Evolutionary conservation across 1,140 invertebrate genomes (phyloP).

Genomic region (Tetramorium simillimum): DNA sequence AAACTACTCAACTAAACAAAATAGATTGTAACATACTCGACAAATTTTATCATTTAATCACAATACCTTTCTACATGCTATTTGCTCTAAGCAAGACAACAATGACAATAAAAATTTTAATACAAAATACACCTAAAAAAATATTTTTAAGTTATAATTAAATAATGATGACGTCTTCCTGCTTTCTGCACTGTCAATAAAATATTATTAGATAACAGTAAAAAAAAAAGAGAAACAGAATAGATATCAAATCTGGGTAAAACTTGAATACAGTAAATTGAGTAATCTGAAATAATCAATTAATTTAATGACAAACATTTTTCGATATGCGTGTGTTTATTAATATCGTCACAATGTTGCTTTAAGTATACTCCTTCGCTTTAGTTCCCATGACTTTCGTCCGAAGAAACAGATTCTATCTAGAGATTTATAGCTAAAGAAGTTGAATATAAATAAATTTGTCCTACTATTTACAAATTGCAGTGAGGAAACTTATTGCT

Average conservation of each 20-base stretch:
- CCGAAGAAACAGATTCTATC: conserved; percentile 26
- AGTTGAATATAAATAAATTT: conserved; percentile 76
- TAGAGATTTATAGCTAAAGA: conserved; percentile 61
- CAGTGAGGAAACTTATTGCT: conserved; percentile 64
- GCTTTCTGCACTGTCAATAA: neutral
- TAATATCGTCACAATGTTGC: conserved; percentile 60
- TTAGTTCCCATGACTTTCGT: conserved; percentile 11
- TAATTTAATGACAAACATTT: conserved; percentile 42
- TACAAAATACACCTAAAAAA: neutral
- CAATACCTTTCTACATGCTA: conserved; percentile 44
- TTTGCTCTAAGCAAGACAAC: neutral
- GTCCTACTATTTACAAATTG: conserved; percentile 74
- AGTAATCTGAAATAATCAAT: neutral
- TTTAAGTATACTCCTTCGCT: conserved; percentile 29
- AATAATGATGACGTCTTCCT: neutral
- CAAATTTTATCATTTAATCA: conserved; percentile 19
- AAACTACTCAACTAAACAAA: conserved; percentile 39
- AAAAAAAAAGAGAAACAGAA: neutral
- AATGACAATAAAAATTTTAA: neutral
- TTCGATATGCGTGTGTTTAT: conserved; percentile 60
- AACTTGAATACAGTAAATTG: neutral
- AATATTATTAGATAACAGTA: neutral
- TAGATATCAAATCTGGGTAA: conserved; percentile 11
- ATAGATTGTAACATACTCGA: conserved; percentile 34
- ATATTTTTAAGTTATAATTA: conserved; percentile 5